These are phyloP conservation scores for Cuniculus paca DNA, from an alignment of 2,797 vertebrate species.

Conservation along the genomic window DNA sequence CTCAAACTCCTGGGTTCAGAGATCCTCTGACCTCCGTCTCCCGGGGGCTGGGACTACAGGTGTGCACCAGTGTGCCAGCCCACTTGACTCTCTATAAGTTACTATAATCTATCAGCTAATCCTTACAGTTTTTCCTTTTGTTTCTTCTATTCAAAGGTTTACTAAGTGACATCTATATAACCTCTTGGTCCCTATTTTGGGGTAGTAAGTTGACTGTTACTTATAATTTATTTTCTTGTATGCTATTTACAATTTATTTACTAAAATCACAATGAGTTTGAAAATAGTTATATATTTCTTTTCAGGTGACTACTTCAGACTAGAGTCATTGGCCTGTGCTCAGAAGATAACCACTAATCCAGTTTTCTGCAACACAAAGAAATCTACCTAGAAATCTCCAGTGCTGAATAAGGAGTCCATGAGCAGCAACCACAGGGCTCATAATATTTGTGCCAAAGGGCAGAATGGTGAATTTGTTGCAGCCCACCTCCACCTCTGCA, in stretches of 20 bases:
- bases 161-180: background rate
- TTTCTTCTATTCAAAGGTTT: background rate
- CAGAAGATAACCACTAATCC: background rate
- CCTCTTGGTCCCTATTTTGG: background rate
- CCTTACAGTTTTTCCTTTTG: background rate
- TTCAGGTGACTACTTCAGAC: background rate
- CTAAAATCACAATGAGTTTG: background rate
- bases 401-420: background rate
- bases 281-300: background rate
- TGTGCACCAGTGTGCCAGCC: no score
- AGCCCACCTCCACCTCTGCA: fast-evolving
- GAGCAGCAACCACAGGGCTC: background rate
- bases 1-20: background rate
- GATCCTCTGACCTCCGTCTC: background rate
- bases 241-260: constrained; percentile 1
- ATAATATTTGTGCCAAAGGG: background rate
- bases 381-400: background rate
- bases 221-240: constrained; percentile 13
- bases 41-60: background rate
- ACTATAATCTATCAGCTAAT: background rate
- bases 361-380: background rate
- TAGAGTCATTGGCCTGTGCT: background rate
- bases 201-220: background rate
- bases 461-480: background rate
- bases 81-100: background rate